A percentile compares a stretch with the other conserved stretches of the same genome.
phyloP scores from a whole-genome alignment of 2,888 invertebrate species.

The Tachina lurida region DNA sequence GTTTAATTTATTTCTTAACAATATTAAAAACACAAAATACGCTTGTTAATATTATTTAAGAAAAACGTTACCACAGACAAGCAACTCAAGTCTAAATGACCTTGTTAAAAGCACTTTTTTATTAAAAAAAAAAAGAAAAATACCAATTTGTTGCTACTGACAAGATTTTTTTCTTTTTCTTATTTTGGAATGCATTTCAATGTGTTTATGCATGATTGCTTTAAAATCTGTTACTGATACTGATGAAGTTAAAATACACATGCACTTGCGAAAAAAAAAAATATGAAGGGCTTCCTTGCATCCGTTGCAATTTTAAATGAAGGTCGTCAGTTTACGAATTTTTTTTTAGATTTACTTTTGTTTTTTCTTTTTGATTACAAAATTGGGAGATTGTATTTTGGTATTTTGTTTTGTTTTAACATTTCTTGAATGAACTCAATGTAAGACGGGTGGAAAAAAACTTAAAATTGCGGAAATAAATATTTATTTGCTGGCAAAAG shows the following conservation, averaged over 20 bases:
- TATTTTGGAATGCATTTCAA: constrained; percentile 37
- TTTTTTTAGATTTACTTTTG: background rate
- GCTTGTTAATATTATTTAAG: constrained; percentile 30
- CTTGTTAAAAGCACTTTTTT: constrained; percentile 41
- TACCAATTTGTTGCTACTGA: constrained; percentile 36
- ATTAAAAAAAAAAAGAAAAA: background rate
- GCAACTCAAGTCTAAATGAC: constrained; percentile 31
- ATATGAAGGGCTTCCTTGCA: constrained; percentile 59
- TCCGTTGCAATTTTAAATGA: constrained; percentile 51
- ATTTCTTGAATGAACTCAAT: constrained; percentile 22
- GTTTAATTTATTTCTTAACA: background rate
- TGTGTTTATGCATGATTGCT: constrained; percentile 52
- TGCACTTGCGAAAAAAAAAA: constrained; percentile 30
- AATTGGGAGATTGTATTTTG: constrained; percentile 51
- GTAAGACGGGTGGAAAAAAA: background rate
- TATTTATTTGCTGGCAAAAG: background rate
- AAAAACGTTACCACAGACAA: constrained; percentile 11
- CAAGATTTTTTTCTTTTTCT: constrained; percentile 6
- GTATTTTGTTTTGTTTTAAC: constrained; percentile 36
- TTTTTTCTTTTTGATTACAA: constrained; percentile 37
- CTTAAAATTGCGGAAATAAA: constrained; percentile 49
- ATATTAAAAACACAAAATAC: constrained; percentile 26
- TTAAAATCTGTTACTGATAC: constrained; percentile 47
- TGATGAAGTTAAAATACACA: constrained; percentile 11
- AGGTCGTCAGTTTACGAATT: constrained; percentile 55